These are phyloP conservation scores for Sycobia sp. DNA, from an alignment of 1,140 invertebrate genomes.

Conservation along the genomic window DNA sequence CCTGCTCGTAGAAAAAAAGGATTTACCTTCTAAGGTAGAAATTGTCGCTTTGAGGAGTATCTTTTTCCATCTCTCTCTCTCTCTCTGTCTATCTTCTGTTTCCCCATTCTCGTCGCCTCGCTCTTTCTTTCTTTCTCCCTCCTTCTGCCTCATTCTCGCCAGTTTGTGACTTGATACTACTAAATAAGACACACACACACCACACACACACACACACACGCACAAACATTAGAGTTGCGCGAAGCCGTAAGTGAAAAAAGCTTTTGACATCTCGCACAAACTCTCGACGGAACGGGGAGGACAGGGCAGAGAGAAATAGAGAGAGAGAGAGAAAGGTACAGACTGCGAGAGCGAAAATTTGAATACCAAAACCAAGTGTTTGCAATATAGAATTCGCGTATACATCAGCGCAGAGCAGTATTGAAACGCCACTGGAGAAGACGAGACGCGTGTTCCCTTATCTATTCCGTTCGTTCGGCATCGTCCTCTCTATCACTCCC, in stretches of 20 bases:
- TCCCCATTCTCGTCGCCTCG: too few species aligned
- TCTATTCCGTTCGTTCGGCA: conserved; percentile 14
- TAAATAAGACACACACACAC: too few species aligned
- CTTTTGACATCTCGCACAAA: conserved; percentile 16
- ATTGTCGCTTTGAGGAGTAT: conserved; percentile 24
- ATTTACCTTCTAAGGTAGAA: conserved; percentile 21
- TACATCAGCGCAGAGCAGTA: too few species aligned
- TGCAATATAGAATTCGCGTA: too few species aligned
- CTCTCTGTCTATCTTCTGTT: conserved; percentile 4
- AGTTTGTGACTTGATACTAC: too few species aligned
- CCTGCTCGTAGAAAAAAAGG: conserved; percentile 4
- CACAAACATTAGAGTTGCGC: conserved; percentile 7
- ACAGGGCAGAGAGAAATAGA: neutral
- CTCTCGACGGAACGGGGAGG: neutral
- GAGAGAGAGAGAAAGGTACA: neutral
- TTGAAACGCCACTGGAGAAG: too few species aligned
- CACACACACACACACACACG: too few species aligned
- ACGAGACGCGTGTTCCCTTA: conserved; percentile 26
- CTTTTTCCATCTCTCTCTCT: neutral
- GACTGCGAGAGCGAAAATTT: too few species aligned
- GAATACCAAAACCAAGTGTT: conserved; percentile 14
- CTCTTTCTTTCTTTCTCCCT: too few species aligned
- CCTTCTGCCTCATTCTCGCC: too few species aligned
- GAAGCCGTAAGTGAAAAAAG: conserved; percentile 29
- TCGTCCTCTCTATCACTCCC: neutral